These are phyloP conservation scores for Nicator chloris DNA, from an alignment of 2,113 vertebrate species.

Conservation along the genomic window DNA sequence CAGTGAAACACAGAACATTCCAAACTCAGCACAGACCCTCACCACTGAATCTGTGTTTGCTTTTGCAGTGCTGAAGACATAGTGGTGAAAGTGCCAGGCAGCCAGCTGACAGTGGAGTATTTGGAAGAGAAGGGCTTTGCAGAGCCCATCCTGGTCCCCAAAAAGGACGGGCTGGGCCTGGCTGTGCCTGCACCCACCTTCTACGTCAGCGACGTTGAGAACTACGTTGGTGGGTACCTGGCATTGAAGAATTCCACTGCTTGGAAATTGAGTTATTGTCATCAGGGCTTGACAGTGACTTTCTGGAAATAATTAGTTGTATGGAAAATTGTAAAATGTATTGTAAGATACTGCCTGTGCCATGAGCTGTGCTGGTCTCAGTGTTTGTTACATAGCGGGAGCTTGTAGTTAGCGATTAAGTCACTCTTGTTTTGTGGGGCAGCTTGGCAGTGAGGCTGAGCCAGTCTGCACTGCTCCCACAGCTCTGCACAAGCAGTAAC, in stretches of 20 bases:
- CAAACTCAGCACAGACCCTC: not conserved
- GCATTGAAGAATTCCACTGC: not conserved
- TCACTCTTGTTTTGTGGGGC: not conserved
- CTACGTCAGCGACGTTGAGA: slow-evolving; percentile 97
- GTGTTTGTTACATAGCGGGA: not conserved
- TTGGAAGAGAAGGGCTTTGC: slow-evolving; percentile 93
- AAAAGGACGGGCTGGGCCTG: slow-evolving; percentile 92
- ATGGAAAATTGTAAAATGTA: not conserved
- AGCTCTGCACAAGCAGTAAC: not conserved
- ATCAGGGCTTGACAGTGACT: not conserved
- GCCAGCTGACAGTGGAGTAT: slow-evolving; percentile 86
- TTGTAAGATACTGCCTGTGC: not conserved
- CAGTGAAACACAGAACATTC: not conserved
- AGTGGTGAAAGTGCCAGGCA: slow-evolving; percentile 85
- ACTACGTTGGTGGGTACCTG: slow-evolving; percentile 87
- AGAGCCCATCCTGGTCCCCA: slow-evolving; percentile 91
- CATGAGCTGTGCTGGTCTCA: not conserved
- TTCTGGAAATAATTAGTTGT: not conserved
- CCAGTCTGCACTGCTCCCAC: not conserved
- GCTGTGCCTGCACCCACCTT: slow-evolving; percentile 93
- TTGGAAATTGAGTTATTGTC: not conserved
- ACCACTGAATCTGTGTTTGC: not conserved
- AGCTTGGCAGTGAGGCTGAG: not conserved
- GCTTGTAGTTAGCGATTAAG: not conserved
- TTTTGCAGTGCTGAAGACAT: slow-evolving; percentile 88